Conservation (phyloP, 2,888 invertebrate genomes). For the Dolichopus griseipennis region DNA sequence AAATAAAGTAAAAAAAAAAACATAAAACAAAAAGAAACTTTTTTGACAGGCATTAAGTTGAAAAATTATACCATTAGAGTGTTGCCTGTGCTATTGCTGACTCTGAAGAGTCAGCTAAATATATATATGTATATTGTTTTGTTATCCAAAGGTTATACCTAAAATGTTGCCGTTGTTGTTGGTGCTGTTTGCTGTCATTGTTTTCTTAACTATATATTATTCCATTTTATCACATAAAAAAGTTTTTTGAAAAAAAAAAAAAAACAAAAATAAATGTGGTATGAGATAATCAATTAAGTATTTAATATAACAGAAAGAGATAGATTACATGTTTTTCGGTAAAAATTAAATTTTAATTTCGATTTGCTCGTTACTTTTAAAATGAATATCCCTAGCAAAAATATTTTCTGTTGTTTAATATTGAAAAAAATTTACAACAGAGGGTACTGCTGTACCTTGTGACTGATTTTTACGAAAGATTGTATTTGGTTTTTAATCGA, state of each 20-base stretch:
- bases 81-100: background rate
- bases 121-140: background rate
- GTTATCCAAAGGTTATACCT: background rate
- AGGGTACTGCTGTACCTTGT: background rate
- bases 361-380: too few species aligned
- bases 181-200: background rate
- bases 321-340: background rate
- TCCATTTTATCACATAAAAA: background rate
- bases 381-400: background rate
- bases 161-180: conserved; percentile 4
- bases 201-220: background rate
- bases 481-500: background rate
- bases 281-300: conserved; percentile 4
- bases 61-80: conserved; percentile 4
- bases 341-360: too few species aligned
- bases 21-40: background rate
- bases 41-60: conserved; percentile 3
- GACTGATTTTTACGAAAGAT: background rate
- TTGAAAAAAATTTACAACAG: background rate
- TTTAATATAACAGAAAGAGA: background rate
- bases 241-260: background rate
- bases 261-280: background rate
- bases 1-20: background rate
- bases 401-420: background rate
- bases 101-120: background rate